phyloP scores from a whole-genome alignment of 2,113 vertebrate genomes.

The Azemiops feae region DNA sequence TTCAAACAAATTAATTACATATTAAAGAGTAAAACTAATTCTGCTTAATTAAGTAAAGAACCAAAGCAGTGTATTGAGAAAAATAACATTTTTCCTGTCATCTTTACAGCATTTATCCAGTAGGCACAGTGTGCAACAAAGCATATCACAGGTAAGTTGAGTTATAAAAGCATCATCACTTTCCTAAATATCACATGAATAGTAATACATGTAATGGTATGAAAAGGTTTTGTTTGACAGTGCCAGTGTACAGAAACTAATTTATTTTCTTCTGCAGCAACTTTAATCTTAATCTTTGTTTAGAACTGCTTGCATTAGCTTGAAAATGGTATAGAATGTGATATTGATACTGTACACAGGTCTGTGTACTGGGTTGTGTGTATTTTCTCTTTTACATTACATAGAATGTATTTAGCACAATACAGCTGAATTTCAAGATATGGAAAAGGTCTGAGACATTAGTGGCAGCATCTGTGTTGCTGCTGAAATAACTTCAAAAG shows the following conservation, averaged over 20 bases:
- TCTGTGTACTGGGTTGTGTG: not conserved
- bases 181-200: constrained; percentile 2
- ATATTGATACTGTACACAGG: not conserved
- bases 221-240: not conserved
- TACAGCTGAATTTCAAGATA: not conserved
- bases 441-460: not conserved
- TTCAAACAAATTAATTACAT: not conserved
- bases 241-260: not conserved
- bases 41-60: not conserved
- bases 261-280: not conserved
- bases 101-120: constrained; percentile 90
- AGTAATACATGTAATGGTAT: not conserved
- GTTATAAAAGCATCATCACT: not conserved
- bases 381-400: not conserved
- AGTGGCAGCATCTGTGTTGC: not conserved
- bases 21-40: not conserved
- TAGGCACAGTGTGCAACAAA: constrained; percentile 95
- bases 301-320: not conserved
- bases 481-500: not conserved
- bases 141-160: constrained; percentile 87
- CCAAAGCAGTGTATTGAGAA: not conserved
- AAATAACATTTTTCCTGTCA: constrained; percentile 43
- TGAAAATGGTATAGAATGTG: not conserved
- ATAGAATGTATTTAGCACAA: not conserved
- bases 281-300: not conserved